These are phyloP conservation scores for Gerris lacustris DNA, from an alignment of 2,888 invertebrate species.

Conservation along the genomic window DNA sequence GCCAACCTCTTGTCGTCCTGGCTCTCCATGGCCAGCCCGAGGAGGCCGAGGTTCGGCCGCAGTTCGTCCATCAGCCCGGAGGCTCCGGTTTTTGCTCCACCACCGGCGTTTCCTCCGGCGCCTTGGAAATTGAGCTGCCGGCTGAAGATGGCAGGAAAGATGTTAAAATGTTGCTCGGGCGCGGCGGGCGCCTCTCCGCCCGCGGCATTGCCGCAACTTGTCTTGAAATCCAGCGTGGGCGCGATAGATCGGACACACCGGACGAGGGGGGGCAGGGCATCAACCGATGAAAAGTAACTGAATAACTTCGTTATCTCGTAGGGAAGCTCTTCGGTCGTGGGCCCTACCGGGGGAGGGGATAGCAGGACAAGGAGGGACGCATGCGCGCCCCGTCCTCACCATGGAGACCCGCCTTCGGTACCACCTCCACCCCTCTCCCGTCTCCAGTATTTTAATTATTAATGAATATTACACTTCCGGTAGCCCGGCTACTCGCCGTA, in stretches of 20 bases:
- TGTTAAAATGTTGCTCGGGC: conserved; percentile 64
- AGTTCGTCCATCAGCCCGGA: conserved; percentile 74
- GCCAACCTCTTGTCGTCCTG: conserved; percentile 29
- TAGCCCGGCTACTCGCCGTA: conserved; percentile 2
- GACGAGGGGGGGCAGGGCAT: conserved; percentile 10
- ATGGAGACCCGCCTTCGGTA: conserved; percentile 4
- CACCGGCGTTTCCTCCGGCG: conserved; percentile 24
- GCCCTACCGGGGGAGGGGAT: conserved; percentile 11
- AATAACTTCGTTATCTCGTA: conserved; percentile 46
- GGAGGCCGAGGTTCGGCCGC: conserved; percentile 65
- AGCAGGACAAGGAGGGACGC: conserved; percentile 6
- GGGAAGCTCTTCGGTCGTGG: conserved; percentile 11
- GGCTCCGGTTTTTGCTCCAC: conserved; percentile 11
- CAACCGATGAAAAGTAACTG: conserved; percentile 51
- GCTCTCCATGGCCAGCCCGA: conserved; percentile 62
- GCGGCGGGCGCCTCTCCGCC: conserved; percentile 40
- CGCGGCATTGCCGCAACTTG: conserved; percentile 24
- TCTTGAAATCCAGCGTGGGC: conserved; percentile 24
- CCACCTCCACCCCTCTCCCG: conserved; percentile 11
- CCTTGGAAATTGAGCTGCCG: conserved; percentile 63
- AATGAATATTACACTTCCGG: conserved; percentile 11
- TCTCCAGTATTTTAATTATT: conserved; percentile 9
- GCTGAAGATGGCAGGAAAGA: conserved; percentile 82
- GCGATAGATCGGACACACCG: neutral
- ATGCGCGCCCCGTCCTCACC: conserved; percentile 7